Conservation (phyloP, 2,113 vertebrate species). For the Grantiella picta region DNA sequence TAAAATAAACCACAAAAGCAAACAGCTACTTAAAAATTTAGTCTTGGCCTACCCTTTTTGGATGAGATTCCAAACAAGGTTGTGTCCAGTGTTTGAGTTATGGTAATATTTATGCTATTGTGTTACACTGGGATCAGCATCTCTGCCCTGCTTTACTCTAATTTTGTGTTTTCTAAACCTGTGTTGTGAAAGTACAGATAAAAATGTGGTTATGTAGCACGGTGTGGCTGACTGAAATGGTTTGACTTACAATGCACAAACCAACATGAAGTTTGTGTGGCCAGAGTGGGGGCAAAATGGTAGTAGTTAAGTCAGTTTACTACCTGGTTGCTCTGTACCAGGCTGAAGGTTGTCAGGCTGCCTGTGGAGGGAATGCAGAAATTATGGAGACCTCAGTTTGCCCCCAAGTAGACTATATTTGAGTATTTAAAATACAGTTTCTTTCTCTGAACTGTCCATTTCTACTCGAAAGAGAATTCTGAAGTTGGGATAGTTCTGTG, state of each 20-base stretch:
- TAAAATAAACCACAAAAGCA: neutral
- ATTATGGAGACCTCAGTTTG: neutral
- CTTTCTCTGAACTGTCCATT: neutral
- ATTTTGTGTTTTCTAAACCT: neutral
- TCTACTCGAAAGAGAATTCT: neutral
- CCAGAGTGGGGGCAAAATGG: neutral
- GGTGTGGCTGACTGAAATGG: neutral
- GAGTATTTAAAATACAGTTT: neutral
- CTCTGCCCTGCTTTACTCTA: neutral
- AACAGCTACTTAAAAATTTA: neutral
- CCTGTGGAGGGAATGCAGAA: neutral
- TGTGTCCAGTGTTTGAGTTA: neutral
- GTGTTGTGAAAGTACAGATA: neutral
- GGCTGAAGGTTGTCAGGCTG: neutral
- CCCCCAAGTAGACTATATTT: neutral
- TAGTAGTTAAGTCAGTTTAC: neutral
- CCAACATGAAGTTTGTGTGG: neutral
- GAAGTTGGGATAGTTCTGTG: neutral
- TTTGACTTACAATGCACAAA: neutral
- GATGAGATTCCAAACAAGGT: neutral
- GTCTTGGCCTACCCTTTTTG: neutral
- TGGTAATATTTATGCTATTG: neutral
- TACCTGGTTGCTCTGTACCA: neutral
- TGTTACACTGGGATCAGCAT: neutral
- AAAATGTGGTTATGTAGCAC: neutral